Base-by-base conservation (phyloP, 2,888 invertebrate species). In the Ctenicera cuprea region DNA sequence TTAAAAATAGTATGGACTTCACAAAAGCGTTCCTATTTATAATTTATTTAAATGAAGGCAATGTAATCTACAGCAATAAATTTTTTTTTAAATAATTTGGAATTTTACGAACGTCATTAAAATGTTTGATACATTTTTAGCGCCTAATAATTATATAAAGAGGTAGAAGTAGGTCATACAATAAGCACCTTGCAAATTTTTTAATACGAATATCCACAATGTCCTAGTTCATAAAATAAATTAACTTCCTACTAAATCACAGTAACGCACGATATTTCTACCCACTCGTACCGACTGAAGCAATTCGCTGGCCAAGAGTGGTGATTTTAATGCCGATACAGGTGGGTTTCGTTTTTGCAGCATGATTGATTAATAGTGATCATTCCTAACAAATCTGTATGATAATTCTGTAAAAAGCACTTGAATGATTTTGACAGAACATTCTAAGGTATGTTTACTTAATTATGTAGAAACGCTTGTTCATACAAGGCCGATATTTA, bases 231-330 rank as follows among this genome's bases (percentile, higher is more conserved):
- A 50, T 54, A 30, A 54, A 54, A 54, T 54, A 30, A 54, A 54
- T 54, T 30, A 30, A n/a, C 54, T 54, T 54, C 54, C 54, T 54
- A 54, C 30, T 54, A 54, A 22, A 54, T n/a, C 54, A 22, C 54
- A 30, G 20, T 48, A 50, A 30, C 30, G 30, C 54, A 30, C 14
- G 54, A 7, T 22, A 22, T 18, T 54, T 50, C 50, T 14, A 14
- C 54, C 54, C 30, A 54, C 54, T 33, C 33, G 5, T 9, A 33
- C 33, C 5, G 5, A 33, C 33, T 33, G 2, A 3, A 33, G 9
- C 1, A 33, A 33, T 33, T 33, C 7, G 9, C 33, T 9, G 33
- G 7, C 14, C 41, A 41, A 41, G 14, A 41, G 1, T n/a, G 1
- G 14, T 14, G 3, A 14, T n/a, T 41, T 41, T 41, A 38, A 3